Conservation (phyloP, 1,140 invertebrate species). For the Trinorchestia longiramus region DNA sequence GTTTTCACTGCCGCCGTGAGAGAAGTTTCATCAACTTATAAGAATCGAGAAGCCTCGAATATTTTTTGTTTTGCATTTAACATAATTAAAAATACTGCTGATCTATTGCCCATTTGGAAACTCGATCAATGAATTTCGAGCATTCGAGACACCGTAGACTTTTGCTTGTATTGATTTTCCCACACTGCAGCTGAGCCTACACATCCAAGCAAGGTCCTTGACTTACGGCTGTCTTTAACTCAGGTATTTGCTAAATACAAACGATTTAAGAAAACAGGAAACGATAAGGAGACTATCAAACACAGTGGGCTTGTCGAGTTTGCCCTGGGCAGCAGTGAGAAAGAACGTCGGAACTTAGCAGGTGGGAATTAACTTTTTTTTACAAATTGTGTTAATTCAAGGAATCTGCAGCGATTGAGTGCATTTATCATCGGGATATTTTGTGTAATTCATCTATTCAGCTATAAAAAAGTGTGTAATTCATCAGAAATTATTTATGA, state of each 20-base stretch:
- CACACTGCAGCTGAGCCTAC: not conserved
- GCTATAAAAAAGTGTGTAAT: no score
- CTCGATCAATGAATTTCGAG: not conserved
- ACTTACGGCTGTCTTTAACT: not conserved
- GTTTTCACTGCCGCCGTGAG: not conserved
- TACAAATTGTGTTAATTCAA: not conserved
- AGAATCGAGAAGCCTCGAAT: not conserved
- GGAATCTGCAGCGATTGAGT: not conserved
- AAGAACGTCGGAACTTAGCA: not conserved
- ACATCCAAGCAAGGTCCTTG: not conserved
- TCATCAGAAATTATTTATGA: not conserved
- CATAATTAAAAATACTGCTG: not conserved
- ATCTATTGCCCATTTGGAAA: not conserved
- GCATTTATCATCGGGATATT: no score
- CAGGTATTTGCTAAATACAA: not conserved
- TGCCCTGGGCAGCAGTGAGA: not conserved
- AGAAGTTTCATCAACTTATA: not conserved
- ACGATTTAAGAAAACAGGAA: not conserved
- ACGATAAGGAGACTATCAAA: not conserved
- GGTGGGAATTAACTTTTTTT: not conserved
- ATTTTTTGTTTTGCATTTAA: not conserved
- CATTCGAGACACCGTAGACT: not conserved
- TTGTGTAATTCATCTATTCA: no score
- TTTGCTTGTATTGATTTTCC: not conserved
- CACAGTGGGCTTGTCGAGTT: not conserved